Base-by-base conservation (phyloP, 2,113 vertebrate genomes). In the Emydura subglobosa region DNA sequence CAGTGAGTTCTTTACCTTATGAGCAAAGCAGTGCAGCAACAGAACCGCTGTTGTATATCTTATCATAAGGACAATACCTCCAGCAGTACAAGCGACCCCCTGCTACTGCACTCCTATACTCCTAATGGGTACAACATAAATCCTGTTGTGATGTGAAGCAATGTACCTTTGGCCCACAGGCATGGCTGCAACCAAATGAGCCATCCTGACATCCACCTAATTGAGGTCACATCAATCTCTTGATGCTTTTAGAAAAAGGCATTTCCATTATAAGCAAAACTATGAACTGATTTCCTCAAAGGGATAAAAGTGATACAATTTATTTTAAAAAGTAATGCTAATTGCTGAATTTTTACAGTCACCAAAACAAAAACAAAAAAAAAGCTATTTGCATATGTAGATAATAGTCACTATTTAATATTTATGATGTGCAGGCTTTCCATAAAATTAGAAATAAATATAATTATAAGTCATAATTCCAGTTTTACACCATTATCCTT, bases 281-380 rank as follows among this genome's bases (percentile, higher is more conserved):
- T 92, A 22, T 72, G 44, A 91, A 21, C 4, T 89, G 59, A 88
- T 86, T 92, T 93, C 93, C 83, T 82, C 4, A 29, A 92, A 94
- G 5, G 10, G 11, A 61, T 82, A 93, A 86, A 17, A 91, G 9
- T 5, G 76, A 53, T 44, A 27, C 61, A 55, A 72, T 91, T 84
- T 83, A 34, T 89, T 95, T 95, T 17, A 84, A 53, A 90, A 89
- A 82, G 3, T 72, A 84, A 86, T 0, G 2, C 27, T 68, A 68
- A 85, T 49, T n/a, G 44, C 9, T 92, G 49, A 29, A 57, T 91
- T 84, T 93, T 95, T 86, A 17, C 44, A 49, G 16, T 1, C 44
- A 42, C 42, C 82, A 82, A 61, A 42, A 82, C 6, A 7, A 44
- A 47, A n/a, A n/a, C n/a, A n/a, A 12, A 49, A 49, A 47, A 79